Conservation (phyloP, 2,888 invertebrate species). For the Lamproptera curius region DNA sequence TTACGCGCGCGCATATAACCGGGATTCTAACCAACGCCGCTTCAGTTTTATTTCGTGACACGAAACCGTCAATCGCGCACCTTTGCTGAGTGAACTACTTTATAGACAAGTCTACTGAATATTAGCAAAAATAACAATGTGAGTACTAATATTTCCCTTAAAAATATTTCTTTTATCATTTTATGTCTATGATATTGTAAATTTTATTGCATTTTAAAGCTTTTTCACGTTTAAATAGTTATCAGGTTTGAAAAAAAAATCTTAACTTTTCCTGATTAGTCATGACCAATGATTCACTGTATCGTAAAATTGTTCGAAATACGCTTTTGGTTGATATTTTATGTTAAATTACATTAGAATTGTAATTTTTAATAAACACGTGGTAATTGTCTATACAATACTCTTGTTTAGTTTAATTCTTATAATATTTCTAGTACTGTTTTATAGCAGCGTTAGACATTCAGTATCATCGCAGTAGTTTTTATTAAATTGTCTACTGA, state of each 20-base stretch:
- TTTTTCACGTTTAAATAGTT: neutral
- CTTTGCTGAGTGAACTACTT: slow-evolving; percentile 63
- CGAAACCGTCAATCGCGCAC: slow-evolving; percentile 75
- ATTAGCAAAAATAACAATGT: slow-evolving; percentile 47
- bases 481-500: too few species aligned
- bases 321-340: too few species aligned
- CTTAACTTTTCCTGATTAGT: slow-evolving; percentile 30
- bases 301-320: too few species aligned
- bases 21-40: slow-evolving; percentile 38
- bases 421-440: too few species aligned
- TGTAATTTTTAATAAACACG: too few species aligned
- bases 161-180: too few species aligned
- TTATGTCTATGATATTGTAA: neutral
- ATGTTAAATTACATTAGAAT: too few species aligned
- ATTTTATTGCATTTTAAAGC: too few species aligned
- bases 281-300: slow-evolving; percentile 20
- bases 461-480: too few species aligned
- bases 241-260: slow-evolving; percentile 24
- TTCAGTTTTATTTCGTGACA: slow-evolving; percentile 55
- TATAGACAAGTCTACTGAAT: slow-evolving; percentile 50
- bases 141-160: slow-evolving; percentile 36
- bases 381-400: too few species aligned
- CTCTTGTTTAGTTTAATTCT: too few species aligned
- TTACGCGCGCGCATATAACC: slow-evolving; percentile 43
- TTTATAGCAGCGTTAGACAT: too few species aligned